Evolutionary conservation across 2,113 vertebrate species (phyloP).

Genomic region (Phylloscopus trochilus): DNA sequence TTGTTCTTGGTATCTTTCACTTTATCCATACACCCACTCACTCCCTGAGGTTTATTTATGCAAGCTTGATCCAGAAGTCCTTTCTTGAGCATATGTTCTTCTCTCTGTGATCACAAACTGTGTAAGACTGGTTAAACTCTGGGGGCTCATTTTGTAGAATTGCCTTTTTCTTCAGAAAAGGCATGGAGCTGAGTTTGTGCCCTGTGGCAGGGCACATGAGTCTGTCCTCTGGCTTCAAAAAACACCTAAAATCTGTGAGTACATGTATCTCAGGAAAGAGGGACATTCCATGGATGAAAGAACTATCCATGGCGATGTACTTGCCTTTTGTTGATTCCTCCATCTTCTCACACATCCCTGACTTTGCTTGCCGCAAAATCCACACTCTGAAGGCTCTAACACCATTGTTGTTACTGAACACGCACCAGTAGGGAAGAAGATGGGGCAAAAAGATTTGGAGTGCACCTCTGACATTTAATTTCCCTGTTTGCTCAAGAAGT

Average conservation of each 20-base stretch:
- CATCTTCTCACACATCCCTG: not conserved
- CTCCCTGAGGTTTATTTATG: conserved; percentile 18
- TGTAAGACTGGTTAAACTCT: not conserved
- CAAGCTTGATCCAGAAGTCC: conserved; percentile 1
- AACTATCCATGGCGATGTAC: not conserved
- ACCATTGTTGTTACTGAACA: not conserved
- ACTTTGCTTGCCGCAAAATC: not conserved
- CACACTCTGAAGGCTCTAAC: not conserved
- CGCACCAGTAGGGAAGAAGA: not conserved
- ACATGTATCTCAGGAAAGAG: not conserved
- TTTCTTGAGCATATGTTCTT: not conserved
- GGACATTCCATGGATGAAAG: not conserved
- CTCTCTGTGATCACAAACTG: not conserved
- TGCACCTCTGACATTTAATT: not conserved
- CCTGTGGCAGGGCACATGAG: not conserved
- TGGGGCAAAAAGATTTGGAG: not conserved
- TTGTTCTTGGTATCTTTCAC: conserved; percentile 9
- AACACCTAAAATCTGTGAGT: not conserved
- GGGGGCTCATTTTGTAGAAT: not conserved
- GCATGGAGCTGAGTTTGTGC: not conserved
- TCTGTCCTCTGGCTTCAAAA: not conserved
- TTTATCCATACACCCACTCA: conserved; percentile 1
- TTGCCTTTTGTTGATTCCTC: not conserved
- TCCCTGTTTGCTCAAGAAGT: not conserved
- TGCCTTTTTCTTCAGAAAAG: not conserved